Conservation (phyloP, 2,888 invertebrate species). For the Ophioninae sp. region DNA sequence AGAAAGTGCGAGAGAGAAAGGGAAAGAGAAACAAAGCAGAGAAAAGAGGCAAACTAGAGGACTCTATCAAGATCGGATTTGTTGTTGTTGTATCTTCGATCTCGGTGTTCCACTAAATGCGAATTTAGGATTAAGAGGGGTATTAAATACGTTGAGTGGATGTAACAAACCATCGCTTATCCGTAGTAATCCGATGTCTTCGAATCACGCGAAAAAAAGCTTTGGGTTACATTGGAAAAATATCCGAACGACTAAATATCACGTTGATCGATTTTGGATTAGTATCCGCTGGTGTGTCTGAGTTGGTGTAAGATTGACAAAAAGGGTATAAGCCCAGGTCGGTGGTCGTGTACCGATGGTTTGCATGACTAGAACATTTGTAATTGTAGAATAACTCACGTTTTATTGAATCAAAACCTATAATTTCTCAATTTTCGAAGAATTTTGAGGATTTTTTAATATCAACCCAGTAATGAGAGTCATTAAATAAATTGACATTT, state of each 20-base stretch:
- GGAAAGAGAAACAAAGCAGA: neutral
- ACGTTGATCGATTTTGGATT: neutral
- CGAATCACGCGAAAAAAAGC: neutral
- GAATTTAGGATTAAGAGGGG: conserved; percentile 25
- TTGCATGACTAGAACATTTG: no score
- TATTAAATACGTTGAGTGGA: conserved; percentile 8
- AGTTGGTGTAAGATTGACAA: no score
- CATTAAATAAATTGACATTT: no score
- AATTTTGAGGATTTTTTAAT: no score
- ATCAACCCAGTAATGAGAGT: no score
- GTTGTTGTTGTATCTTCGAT: conserved; percentile 24
- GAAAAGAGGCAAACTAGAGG: neutral
- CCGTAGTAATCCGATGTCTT: neutral
- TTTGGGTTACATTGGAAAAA: neutral
- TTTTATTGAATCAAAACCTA: no score
- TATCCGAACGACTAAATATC: neutral
- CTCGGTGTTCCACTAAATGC: conserved; percentile 1
- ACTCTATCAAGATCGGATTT: conserved; percentile 23
- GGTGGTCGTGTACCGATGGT: no score
- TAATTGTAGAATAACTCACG: no score
- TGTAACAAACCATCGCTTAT: conserved; percentile 6
- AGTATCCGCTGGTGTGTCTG: no score
- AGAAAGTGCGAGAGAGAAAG: neutral
- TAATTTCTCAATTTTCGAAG: no score
- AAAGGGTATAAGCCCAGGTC: no score